Conservation (phyloP, 2,113 vertebrate species). For the Perccottus glenii region DNA sequence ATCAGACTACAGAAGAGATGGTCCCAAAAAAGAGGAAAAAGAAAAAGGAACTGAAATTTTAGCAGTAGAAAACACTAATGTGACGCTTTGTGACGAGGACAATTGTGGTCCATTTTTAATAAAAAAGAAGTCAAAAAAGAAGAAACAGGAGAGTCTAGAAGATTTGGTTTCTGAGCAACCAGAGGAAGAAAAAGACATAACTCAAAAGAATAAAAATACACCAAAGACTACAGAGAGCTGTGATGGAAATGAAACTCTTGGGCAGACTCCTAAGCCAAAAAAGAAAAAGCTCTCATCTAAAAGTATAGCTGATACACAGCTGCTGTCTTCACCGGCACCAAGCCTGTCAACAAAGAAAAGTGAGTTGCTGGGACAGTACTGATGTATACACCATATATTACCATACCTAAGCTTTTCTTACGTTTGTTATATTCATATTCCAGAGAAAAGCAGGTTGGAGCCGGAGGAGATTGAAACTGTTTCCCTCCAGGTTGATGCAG, state of each 20-base stretch:
- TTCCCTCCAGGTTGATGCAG: slow-evolving; percentile 2
- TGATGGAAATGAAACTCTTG: neutral
- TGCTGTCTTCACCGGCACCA: neutral
- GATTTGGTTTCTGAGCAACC: slow-evolving; percentile 4
- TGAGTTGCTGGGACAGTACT: slow-evolving; percentile 24
- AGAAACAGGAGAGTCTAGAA: neutral
- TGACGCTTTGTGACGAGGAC: neutral
- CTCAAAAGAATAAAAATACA: neutral
- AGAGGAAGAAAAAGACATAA: slow-evolving; percentile 6
- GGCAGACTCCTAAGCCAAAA: slow-evolving; percentile 10
- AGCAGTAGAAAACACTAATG: neutral
- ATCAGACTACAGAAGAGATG: neutral
- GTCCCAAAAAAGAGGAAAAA: slow-evolving; percentile 7
- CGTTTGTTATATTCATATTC: neutral
- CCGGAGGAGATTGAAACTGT: slow-evolving; percentile 17
- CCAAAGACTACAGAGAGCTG: neutral
- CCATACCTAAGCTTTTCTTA: neutral
- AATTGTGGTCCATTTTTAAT: slow-evolving; percentile 1
- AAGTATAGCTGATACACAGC: neutral
- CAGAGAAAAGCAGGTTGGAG: slow-evolving; percentile 63
- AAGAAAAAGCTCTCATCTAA: slow-evolving; percentile 30
- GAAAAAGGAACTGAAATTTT: neutral
- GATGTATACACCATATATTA: neutral
- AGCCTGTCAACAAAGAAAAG: slow-evolving; percentile 56
- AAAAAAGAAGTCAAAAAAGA: slow-evolving; percentile 26